Evolutionary conservation across 1,140 invertebrate genomes (phyloP).

Genomic region (Adelges cooleyi): DNA sequence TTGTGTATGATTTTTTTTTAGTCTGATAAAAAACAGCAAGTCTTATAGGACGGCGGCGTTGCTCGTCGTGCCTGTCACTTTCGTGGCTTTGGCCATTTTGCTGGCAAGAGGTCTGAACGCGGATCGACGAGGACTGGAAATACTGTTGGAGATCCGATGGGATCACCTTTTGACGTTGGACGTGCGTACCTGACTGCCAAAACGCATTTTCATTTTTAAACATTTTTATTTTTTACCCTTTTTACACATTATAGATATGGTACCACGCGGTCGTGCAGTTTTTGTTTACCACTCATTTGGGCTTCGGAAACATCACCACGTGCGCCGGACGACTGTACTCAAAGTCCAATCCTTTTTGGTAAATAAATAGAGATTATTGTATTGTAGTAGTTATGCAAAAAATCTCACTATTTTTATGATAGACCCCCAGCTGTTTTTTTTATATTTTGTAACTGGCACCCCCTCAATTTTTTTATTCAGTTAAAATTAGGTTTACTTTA

Average conservation of each 20-base stretch:
- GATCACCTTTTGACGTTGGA: constrained; percentile 34
- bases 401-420: no score
- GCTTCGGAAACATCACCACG: constrained; percentile 47
- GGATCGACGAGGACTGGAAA: constrained; percentile 31
- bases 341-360: constrained; percentile 48
- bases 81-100: constrained; percentile 33
- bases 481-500: not conserved
- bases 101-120: constrained; percentile 32
- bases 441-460: not conserved
- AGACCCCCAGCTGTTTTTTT: not conserved
- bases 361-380: no score
- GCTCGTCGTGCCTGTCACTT: constrained; percentile 35
- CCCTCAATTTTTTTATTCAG: no score
- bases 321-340: constrained; percentile 46
- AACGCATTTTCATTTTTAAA: no score
- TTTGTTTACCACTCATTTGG: constrained; percentile 45
- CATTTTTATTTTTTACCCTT: no score
- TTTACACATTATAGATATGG: constrained; percentile 42
- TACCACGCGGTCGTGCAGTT: constrained; percentile 46
- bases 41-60: constrained; percentile 40
- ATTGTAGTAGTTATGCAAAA: no score
- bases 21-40: constrained; percentile 40
- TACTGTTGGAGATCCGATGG: constrained; percentile 33
- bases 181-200: constrained; percentile 30
- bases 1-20: no score